These are phyloP conservation scores for Ochropleura leucogaster DNA, from an alignment of 2,888 invertebrate genomes.

Conservation along the genomic window DNA sequence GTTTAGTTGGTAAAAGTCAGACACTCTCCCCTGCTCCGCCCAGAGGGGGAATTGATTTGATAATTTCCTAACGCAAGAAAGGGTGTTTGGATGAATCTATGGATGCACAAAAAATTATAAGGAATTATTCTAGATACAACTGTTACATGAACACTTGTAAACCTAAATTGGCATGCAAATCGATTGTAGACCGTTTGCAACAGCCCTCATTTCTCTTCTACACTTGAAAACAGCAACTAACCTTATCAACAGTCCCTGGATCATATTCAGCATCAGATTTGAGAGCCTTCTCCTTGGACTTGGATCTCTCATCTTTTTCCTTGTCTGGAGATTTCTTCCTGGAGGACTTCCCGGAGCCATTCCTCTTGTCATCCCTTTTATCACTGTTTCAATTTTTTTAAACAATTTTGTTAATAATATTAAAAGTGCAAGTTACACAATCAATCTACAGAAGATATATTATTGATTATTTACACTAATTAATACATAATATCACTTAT, in stretches of 20 bases:
- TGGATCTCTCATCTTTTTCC: slow-evolving; percentile 87
- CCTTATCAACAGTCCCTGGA: slow-evolving; percentile 94
- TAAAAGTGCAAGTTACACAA: background rate
- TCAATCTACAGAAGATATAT: background rate
- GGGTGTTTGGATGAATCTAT: no score
- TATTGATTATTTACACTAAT: background rate
- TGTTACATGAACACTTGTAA: background rate
- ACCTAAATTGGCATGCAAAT: background rate
- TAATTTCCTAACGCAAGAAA: no score
- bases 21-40: no score
- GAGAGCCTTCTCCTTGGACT: slow-evolving; percentile 90
- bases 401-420: background rate
- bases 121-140: background rate
- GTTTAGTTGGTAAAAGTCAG: no score
- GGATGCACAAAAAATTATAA: background rate
- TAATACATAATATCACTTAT: no score
- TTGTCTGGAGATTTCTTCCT: slow-evolving; percentile 88
- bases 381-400: slow-evolving; percentile 74
- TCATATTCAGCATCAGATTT: slow-evolving; percentile 93
- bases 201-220: background rate
- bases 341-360: slow-evolving; percentile 91
- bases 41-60: no score
- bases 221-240: slow-evolving; percentile 67
- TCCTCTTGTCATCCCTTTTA: slow-evolving; percentile 92
- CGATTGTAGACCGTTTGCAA: no score